A percentile compares a stretch with the other conserved stretches of the same genome.
Conservation (phyloP, 2,888 invertebrate species). For the Laothoe populi region DNA sequence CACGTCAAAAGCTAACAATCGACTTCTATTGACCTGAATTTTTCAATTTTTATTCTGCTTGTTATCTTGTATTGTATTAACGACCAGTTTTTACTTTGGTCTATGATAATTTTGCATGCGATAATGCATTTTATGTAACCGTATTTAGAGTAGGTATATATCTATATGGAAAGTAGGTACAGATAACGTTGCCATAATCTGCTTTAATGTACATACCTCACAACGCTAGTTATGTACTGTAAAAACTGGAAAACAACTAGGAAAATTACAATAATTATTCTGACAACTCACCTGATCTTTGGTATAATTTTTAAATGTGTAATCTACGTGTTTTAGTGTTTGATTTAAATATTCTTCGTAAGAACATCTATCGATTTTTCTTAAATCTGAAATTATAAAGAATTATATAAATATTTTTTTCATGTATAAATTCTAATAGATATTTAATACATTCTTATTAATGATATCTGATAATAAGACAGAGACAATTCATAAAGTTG, state of each 20-base stretch:
- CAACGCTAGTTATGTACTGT: constrained; percentile 22
- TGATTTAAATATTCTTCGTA: constrained; percentile 91
- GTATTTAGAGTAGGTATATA: not conserved
- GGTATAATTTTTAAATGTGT: constrained; percentile 74
- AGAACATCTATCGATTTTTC: constrained; percentile 87
- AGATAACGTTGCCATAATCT: constrained; percentile 30
- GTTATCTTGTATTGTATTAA: constrained; percentile 17
- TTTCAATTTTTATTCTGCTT: constrained; percentile 18
- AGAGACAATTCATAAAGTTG: too few relatives aligned
- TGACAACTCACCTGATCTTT: constrained; percentile 74
- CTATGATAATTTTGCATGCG: constrained; percentile 12
- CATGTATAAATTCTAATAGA: too few relatives aligned
- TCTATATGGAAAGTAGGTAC: not conserved
- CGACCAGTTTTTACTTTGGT: constrained; percentile 9
- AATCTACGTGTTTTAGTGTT: constrained; percentile 87
- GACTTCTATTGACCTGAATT: constrained; percentile 44
- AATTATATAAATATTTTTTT: too few relatives aligned
- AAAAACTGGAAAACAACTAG: constrained; percentile 35
- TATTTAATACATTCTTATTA: too few relatives aligned
- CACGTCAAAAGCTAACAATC: constrained; percentile 40
- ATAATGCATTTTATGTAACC: constrained; percentile 24
- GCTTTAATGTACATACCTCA: constrained; percentile 26
- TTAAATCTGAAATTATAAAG: constrained; percentile 63
- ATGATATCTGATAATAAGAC: too few relatives aligned
- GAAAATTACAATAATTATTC: constrained; percentile 34